These are phyloP conservation scores for Leptinotarsa rubiginosa DNA, from an alignment of 2,888 invertebrate genomes.

Conservation along the genomic window DNA sequence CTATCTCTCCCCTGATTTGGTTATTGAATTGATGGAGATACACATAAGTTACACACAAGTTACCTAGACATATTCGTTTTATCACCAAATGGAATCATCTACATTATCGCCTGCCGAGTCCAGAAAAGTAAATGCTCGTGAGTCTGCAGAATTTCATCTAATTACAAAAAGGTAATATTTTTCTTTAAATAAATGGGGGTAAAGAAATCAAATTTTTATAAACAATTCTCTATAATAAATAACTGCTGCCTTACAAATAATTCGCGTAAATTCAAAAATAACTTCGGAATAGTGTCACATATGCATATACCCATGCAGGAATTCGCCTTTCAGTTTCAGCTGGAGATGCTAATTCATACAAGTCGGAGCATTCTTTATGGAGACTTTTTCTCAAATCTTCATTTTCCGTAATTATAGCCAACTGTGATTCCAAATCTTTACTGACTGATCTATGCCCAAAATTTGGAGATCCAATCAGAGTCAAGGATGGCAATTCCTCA, in stretches of 20 bases:
- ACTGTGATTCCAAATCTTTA: constrained; percentile 93
- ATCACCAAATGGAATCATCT: too few relatives aligned
- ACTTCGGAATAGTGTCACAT: constrained; percentile 79
- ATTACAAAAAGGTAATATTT: too few relatives aligned
- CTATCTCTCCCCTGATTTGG: too few relatives aligned
- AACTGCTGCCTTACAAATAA: not conserved
- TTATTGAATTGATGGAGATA: too few relatives aligned
- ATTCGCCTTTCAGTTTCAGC: constrained; percentile 77
- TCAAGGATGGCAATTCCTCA: constrained; percentile 79
- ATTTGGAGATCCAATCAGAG: constrained; percentile 94
- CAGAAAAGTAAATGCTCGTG: too few relatives aligned
- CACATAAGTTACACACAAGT: too few relatives aligned
- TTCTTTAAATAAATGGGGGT: too few relatives aligned
- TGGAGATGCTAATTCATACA: constrained; percentile 75
- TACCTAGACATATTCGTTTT: too few relatives aligned
- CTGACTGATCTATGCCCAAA: constrained; percentile 92
- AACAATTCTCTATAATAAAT: too few relatives aligned
- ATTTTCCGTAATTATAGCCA: constrained; percentile 87
- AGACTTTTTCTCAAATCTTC: constrained; percentile 73
- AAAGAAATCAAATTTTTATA: too few relatives aligned
- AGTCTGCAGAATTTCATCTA: too few relatives aligned
- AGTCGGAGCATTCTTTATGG: constrained; percentile 78
- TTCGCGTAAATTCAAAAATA: constrained; percentile 58
- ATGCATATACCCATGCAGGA: constrained; percentile 83
- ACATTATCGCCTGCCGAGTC: too few relatives aligned